Conservation (phyloP, 2,113 vertebrate species). For the Cepphus grylle region DNA sequence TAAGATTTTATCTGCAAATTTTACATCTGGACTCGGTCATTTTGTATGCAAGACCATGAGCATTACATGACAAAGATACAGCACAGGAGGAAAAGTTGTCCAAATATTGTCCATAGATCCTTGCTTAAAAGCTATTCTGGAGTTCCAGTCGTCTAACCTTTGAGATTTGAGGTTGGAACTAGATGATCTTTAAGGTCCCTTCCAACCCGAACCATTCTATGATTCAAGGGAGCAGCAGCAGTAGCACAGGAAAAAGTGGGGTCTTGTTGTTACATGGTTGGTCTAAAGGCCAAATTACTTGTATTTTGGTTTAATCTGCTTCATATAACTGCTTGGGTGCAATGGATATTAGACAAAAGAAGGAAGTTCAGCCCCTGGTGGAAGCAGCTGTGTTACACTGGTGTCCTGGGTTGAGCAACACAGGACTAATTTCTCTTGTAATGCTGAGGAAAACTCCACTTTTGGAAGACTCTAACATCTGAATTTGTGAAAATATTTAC, state of each 20-base stretch:
- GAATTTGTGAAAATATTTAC: too few species aligned
- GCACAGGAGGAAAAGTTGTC: neutral
- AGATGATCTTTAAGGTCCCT: too few species aligned
- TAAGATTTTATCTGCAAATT: neutral
- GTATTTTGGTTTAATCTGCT: neutral
- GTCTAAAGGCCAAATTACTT: neutral
- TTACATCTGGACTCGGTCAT: neutral
- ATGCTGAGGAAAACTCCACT: too few species aligned
- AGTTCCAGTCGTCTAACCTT: neutral
- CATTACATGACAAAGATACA: neutral
- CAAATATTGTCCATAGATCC: too few species aligned
- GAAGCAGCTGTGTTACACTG: neutral
- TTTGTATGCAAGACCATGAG: neutral
- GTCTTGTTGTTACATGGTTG: neutral
- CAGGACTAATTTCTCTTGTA: too few species aligned
- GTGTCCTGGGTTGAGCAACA: too few species aligned
- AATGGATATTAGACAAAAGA: neutral
- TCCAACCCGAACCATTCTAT: too few species aligned
- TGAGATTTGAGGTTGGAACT: neutral
- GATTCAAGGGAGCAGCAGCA: neutral
- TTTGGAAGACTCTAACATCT: too few species aligned
- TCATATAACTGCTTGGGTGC: neutral
- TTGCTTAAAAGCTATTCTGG: neutral
- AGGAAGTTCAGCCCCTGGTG: neutral
- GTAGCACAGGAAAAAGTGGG: neutral